Base-by-base conservation (phyloP, 2,113 vertebrate genomes). In the Furnarius figulus region DNA sequence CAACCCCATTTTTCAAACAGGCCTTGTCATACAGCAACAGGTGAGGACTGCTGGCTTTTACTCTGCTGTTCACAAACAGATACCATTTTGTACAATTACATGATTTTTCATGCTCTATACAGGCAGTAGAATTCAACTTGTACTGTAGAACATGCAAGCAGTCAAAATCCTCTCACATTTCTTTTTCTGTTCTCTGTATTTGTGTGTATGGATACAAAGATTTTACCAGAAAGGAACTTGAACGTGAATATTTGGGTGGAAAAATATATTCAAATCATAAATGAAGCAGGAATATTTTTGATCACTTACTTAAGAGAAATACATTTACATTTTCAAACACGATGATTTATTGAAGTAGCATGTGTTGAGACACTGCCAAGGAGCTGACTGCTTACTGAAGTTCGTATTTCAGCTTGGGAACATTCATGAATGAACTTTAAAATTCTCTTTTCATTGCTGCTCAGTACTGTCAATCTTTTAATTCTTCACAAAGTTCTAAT, bases 261-360 rank as follows among this genome's bases (percentile, higher is more conserved):
- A 93, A 96, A 97, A 47, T 56, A 79, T 94, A 96, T 95, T 92
- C 56, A 96, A 93, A 93, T 67, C 42, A 96, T 96, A 95, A 97
- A 97, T 97, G 95, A 98, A 94, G 75, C 59, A 96, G 71, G 78
- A 96, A 87, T 76, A 50, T 94, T 91, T 98, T 94, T 98, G 92
- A 93, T 96, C 78, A 74, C 90, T 97, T 91, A 58, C 80, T 96
- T 93, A 94, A 93, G 74, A 97, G 79, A 95, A 96, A 52, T 89
- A 19, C 40, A 95, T 97, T 97, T 97, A 93, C 93, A 94, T 97
- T 97, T 97, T 96, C 91, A 97, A 97, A 97, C 95, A 79, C 78
- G 87, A 93, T 68, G 30, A 91, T 97, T 97, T 97, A 91, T 96
- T 97, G 92, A 96, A 95, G 85, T 88, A 91, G 53, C 63, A 44